Conservation (phyloP, 2,888 invertebrate species). For the Caenorhabditis sinica region DNA sequence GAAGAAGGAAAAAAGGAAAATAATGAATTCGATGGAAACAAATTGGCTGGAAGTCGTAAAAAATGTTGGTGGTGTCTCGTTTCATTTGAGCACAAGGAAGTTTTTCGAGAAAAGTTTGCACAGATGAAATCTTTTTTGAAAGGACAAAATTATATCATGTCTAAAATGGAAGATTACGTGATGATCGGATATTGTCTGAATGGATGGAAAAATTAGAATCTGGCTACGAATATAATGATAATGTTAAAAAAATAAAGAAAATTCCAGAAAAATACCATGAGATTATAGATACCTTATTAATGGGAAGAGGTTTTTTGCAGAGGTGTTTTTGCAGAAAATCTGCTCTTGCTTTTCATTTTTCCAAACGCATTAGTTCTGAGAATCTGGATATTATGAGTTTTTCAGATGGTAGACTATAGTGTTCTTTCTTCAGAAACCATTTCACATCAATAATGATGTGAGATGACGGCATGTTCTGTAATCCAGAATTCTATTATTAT, state of each 20-base stretch:
- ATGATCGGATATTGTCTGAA: conserved; percentile 13
- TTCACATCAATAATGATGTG: too few species aligned
- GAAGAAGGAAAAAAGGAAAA: conserved; percentile 1
- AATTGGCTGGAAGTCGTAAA: conserved; percentile 27
- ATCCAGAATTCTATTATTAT: too few species aligned
- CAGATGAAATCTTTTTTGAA: conserved; percentile 3
- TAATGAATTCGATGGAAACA: conserved; percentile 33
- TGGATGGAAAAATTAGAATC: background rate
- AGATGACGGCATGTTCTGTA: too few species aligned
- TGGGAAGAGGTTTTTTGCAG: background rate
- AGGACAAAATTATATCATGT: conserved; percentile 22
- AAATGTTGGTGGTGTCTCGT: background rate
- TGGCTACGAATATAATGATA: conserved; percentile 5
- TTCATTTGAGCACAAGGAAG: conserved; percentile 3
- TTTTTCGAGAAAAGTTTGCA: background rate
- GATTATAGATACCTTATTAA: background rate
- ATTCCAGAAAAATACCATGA: background rate
- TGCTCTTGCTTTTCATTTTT: too few species aligned
- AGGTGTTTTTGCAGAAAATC: background rate
- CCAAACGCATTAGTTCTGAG: background rate
- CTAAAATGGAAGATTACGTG: conserved; percentile 4
- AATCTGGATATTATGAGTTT: background rate
- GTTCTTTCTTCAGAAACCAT: too few species aligned
- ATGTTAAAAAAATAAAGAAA: background rate
- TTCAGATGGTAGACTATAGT: too few species aligned